Evolutionary conservation across 2,888 invertebrate species (phyloP).

Genomic region (Tiphia femorata): DNA sequence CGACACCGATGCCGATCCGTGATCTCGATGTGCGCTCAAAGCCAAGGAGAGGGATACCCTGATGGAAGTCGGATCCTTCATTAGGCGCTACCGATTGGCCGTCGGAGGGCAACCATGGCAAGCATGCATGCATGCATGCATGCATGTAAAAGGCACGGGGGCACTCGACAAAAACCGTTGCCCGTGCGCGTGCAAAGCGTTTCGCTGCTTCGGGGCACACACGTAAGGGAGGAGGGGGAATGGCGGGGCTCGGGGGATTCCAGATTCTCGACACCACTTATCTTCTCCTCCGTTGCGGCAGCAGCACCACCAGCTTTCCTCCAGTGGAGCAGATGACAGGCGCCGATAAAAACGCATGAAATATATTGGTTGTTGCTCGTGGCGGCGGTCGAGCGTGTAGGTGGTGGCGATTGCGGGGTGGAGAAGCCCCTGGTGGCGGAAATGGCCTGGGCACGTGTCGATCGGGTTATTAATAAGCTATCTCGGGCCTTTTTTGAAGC

Average conservation of each 20-base stretch:
- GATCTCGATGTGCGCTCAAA: no score
- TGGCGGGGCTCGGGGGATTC: conserved; percentile 48
- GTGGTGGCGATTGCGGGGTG: no score
- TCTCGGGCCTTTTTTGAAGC: conserved; percentile 2
- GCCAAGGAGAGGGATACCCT: no score
- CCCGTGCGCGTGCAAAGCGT: conserved; percentile 49
- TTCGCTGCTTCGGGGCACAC: conserved; percentile 42
- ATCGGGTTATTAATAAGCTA: conserved; percentile 50
- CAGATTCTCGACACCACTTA: conserved; percentile 53
- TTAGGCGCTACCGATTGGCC: conserved; percentile 51
- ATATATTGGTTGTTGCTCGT: conserved; percentile 43
- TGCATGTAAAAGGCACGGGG: conserved; percentile 45
- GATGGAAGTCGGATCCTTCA: conserved; percentile 42
- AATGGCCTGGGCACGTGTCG: no score
- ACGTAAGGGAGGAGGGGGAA: no score
- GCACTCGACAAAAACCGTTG: conserved; percentile 45
- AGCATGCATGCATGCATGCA: conserved; percentile 29
- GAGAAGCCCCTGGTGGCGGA: no score
- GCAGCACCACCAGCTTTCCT: conserved; percentile 47
- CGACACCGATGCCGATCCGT: no score
- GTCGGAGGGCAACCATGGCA: conserved; percentile 22
- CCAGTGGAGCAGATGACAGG: conserved; percentile 49
- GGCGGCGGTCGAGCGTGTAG: conserved; percentile 36
- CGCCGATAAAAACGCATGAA: conserved; percentile 50
- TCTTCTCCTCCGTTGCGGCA: no score